Evolutionary conservation across 2,797 vertebrate species (phyloP).

Genomic region (Enteromius anoplus): DNA sequence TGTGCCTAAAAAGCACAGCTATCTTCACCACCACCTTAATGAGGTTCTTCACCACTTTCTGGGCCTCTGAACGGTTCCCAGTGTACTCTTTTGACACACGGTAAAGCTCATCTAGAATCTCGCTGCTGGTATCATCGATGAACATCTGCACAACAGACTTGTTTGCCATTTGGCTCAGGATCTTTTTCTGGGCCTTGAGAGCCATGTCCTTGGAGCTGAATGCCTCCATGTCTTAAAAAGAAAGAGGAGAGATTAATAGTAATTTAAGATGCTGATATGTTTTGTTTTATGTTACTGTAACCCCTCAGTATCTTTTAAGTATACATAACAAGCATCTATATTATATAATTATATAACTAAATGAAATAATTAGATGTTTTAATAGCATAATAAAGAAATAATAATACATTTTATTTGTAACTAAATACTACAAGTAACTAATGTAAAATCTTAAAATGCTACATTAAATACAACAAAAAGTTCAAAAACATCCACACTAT

Average conservation of each 20-base stretch:
- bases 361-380: not conserved
- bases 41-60: slow-evolving; percentile 90
- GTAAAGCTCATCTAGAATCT: slow-evolving; percentile 92
- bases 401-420: too few species aligned
- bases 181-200: slow-evolving; percentile 88
- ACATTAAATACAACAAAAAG: too few species aligned
- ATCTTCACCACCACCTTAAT: slow-evolving; percentile 91
- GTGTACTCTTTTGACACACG: slow-evolving; percentile 86
- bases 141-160: slow-evolving; percentile 87
- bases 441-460: too few species aligned
- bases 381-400: not conserved
- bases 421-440: too few species aligned
- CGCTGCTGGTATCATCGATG: slow-evolving; percentile 88
- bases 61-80: slow-evolving; percentile 81
- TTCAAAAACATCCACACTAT: too few species aligned
- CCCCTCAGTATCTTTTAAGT: not conserved
- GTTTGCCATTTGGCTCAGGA: slow-evolving; percentile 87
- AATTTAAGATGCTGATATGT: slow-evolving; percentile 22
- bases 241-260: slow-evolving; percentile 21
- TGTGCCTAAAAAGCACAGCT: slow-evolving; percentile 84
- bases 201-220: slow-evolving; percentile 90
- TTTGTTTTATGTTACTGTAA: not conserved
- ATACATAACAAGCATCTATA: not conserved
- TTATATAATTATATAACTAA: not conserved
- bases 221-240: slow-evolving; percentile 77